These are phyloP conservation scores for Enteromius trimaculatus DNA, from an alignment of 2,797 vertebrate species.

Conservation along the genomic window DNA sequence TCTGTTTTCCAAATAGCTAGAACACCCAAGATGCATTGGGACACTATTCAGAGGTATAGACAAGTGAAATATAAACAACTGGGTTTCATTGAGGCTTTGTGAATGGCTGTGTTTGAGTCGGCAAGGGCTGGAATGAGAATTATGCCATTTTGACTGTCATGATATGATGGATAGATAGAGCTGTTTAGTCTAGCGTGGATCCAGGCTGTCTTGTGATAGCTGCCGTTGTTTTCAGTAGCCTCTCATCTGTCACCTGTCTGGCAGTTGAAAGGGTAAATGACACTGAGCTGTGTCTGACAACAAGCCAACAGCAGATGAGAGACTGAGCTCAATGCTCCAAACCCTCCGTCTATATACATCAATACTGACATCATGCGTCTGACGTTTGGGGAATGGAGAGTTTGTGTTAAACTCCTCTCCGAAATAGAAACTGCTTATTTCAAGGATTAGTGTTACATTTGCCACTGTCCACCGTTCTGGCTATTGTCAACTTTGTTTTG, in stretches of 20 bases:
- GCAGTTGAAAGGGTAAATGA: conserved; percentile 55
- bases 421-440: conserved; percentile 15
- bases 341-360: conserved; percentile 56
- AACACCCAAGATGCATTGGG: conserved; percentile 39
- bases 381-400: conserved; percentile 4
- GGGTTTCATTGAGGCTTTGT: conserved; percentile 48
- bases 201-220: conserved; percentile 47
- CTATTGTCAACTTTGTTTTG: conserved; percentile 20
- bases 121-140: conserved; percentile 41
- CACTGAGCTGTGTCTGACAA: conserved; percentile 53
- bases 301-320: conserved; percentile 54
- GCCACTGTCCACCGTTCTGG: background rate
- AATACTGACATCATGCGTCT: conserved; percentile 50
- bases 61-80: conserved; percentile 43
- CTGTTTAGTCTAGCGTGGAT: conserved; percentile 56
- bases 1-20: conserved; percentile 28
- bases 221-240: conserved; percentile 54
- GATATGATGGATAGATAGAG: conserved; percentile 56
- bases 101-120: conserved; percentile 51
- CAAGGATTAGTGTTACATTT: conserved; percentile 3
- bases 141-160: conserved; percentile 47
- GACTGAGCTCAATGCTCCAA: conserved; percentile 45
- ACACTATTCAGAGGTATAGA: conserved; percentile 37
- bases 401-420: background rate
- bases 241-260: conserved; percentile 61